Conservation (phyloP, 2,113 vertebrate species). For the Rhombomys opimus region DNA sequence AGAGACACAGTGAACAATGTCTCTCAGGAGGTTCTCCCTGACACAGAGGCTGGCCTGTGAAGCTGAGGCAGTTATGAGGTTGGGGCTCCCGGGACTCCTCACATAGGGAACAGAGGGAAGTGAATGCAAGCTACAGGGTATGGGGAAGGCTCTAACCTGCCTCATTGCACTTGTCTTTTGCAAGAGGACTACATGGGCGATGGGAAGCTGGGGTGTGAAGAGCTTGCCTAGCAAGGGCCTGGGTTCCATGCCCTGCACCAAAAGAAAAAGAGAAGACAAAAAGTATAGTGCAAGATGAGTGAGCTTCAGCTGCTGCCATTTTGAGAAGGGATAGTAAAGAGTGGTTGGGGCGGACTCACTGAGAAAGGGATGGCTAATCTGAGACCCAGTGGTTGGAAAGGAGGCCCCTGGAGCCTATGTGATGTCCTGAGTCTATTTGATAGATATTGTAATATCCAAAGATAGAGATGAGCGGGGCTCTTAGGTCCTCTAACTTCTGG, state of each 20-base stretch:
- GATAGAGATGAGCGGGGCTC: not conserved
- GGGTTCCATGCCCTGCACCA: not conserved
- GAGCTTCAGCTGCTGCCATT: not conserved
- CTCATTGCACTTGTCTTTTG: fast-evolving
- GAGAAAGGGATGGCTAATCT: not conserved
- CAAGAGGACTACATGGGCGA: not conserved
- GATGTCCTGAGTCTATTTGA: not conserved
- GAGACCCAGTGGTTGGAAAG: not conserved
- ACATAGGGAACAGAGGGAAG: not conserved
- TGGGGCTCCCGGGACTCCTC: not conserved
- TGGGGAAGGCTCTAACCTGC: not conserved
- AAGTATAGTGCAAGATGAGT: not conserved
- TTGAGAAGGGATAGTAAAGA: not conserved
- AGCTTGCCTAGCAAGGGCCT: not conserved
- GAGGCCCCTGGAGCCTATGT: not conserved
- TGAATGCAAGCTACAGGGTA: fast-evolving
- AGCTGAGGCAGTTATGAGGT: not conserved
- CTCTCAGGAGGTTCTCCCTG: not conserved
- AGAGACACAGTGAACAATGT: not conserved
- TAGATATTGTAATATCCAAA: not conserved
- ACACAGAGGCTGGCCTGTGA: not conserved
- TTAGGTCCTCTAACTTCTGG: fast-evolving
- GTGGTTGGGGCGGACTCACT: not conserved
- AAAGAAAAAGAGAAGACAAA: too few species aligned
- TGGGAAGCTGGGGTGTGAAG: not conserved